Base-by-base conservation (phyloP, 2,888 invertebrate genomes). In the Oegoconia quadripuncta region DNA sequence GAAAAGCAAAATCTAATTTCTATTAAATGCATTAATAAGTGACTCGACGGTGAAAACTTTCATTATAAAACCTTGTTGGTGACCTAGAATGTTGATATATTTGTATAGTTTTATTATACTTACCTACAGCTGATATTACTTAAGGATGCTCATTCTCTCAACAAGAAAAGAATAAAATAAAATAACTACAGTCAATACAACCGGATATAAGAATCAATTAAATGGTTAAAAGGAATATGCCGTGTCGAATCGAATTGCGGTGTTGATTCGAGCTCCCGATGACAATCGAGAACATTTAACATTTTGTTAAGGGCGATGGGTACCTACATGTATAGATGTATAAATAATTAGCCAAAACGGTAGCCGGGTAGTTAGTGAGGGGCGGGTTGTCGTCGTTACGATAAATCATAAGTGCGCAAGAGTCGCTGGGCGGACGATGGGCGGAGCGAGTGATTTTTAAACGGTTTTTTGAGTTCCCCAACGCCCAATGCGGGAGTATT, bases 331-430 rank as follows among this genome's bases (percentile, higher is more conserved):
- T 34, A 34, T 39, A 36, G 18, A 37, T 25, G 73, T 67, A 70
- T 67, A 68, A 73, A 81, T 81, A 82, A 84, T 86, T 84, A 82
- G 73, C 71, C 62, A 72, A 69, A 39, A 69, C 77, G 76, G 80
- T 78, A 83, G 81, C 78, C 51, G 71, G 64, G 77, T 79, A 78
- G 81, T 81, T 79, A 78, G 79, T 69, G 73, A 72, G 79, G 76
- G 84, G 82, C 82, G 80, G 80, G 79, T 73, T 83, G 84, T 81
- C 83, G 74, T 72, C 73, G 71, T 68, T 62, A 68, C 76, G 78
- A 86, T 86, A 86, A 84, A 86, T 86, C 86, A 86, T 86, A 86
- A 81, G 84, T 80, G 82, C 74, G 73, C 79, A 69, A 64, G 74
- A 78, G 73, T 69, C 65, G 61, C 67, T 74, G 83, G 84, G 81